A percentile compares a stretch with the other conserved stretches of the same genome.
Conservation (phyloP, 2,888 invertebrate genomes). For the Ernsta delagoae region DNA sequence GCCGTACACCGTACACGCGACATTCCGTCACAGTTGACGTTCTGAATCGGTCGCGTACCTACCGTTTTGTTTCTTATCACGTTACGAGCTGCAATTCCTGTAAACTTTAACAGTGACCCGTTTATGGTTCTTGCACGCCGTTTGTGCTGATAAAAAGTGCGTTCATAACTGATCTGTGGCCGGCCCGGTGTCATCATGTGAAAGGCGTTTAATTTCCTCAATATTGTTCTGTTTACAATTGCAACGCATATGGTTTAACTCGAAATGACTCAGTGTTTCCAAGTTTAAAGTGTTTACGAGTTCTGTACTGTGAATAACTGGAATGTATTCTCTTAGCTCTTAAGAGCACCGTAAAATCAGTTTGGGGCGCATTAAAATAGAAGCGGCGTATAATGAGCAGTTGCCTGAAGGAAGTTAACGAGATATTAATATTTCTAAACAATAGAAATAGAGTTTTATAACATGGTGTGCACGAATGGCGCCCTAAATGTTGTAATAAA, state of each 20-base stretch:
- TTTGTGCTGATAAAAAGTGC: too few relatives aligned
- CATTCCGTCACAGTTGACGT: slow-evolving; percentile 64
- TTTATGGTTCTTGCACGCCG: slow-evolving; percentile 17
- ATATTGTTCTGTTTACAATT: slow-evolving; percentile 30
- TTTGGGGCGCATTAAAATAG: slow-evolving; percentile 58
- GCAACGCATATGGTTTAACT: slow-evolving; percentile 54
- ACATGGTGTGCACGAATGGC: slow-evolving; percentile 19
- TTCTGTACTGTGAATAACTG: slow-evolving; percentile 59
- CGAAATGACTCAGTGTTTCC: slow-evolving; percentile 74
- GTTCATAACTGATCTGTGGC: background rate
- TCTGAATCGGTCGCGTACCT: slow-evolving; percentile 59
- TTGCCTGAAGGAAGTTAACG: slow-evolving; percentile 45
- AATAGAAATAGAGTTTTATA: slow-evolving; percentile 47
- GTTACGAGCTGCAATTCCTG: slow-evolving; percentile 52
- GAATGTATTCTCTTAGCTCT: slow-evolving; percentile 60
- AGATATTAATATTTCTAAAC: background rate
- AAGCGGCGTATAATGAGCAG: slow-evolving; percentile 48
- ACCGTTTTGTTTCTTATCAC: slow-evolving; percentile 50
- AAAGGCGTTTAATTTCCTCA: slow-evolving; percentile 10
- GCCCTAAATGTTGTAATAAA: slow-evolving; percentile 20
- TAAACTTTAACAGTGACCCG: slow-evolving; percentile 58
- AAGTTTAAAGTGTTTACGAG: slow-evolving; percentile 65
- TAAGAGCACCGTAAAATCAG: slow-evolving; percentile 49
- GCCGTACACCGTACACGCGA: slow-evolving; percentile 40
- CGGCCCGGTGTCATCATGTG: slow-evolving; percentile 28